phyloP scores from a whole-genome alignment of 2,113 vertebrate genomes.

The Nibea albiflora region DNA sequence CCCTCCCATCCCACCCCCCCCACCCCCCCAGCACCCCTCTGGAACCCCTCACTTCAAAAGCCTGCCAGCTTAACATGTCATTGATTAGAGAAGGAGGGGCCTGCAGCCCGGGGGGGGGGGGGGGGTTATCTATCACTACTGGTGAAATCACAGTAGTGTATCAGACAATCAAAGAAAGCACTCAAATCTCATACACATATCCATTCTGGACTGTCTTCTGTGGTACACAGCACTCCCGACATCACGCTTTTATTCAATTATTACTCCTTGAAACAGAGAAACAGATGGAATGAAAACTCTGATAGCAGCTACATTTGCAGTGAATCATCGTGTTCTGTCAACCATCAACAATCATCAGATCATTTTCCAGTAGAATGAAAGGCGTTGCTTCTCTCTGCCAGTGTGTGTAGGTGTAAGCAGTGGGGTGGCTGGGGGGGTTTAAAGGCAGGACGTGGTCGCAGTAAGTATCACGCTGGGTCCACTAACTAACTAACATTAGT shows the following conservation, averaged over 20 bases:
- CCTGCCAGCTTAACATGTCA: constrained; percentile 78
- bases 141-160: constrained; percentile 49
- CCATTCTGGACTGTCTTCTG: constrained; percentile 29
- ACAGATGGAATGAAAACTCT: constrained; percentile 56
- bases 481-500: constrained; percentile 21
- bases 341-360: constrained; percentile 36
- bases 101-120: constrained; percentile 41
- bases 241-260: constrained; percentile 35
- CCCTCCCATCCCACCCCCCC: constrained; percentile 15
- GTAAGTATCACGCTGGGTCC: constrained; percentile 36
- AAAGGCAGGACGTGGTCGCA: background rate
- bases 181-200: constrained; percentile 31
- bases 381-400: constrained; percentile 25
- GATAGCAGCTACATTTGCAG: constrained; percentile 21
- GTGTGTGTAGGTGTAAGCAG: constrained; percentile 13
- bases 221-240: constrained; percentile 21
- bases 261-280: constrained; percentile 44
- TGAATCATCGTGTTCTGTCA: constrained; percentile 33
- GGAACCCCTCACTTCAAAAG: constrained; percentile 77
- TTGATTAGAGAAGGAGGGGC: constrained; percentile 73
- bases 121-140: constrained; percentile 54
- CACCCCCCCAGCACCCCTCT: constrained; percentile 63
- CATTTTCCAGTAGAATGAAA: constrained; percentile 21
- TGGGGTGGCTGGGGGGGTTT: background rate
- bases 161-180: constrained; percentile 49